Conservation (phyloP, 2,888 invertebrate genomes). For the Drosophila merina region DNA sequence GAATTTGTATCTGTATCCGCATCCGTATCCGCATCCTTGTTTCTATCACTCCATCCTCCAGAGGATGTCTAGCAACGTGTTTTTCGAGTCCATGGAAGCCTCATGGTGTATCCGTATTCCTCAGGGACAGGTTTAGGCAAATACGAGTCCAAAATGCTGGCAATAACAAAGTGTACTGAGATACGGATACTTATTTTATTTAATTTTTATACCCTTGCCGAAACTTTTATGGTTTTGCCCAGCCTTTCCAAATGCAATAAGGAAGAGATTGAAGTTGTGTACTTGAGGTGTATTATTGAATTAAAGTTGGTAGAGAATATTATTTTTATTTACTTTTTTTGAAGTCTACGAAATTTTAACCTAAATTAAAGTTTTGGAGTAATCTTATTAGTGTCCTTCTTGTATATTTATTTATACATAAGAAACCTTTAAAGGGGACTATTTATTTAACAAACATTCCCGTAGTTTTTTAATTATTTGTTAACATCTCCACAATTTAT, state of each 20-base stretch:
- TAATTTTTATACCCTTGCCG: constrained; percentile 33
- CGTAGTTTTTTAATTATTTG: no score
- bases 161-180: constrained; percentile 47
- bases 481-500: no score
- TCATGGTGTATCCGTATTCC: constrained; percentile 53
- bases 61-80: constrained; percentile 43
- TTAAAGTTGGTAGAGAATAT: neutral
- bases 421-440: no score
- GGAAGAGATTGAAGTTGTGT: neutral
- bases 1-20: constrained; percentile 3
- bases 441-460: no score
- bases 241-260: constrained; percentile 3
- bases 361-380: no score
- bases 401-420: no score
- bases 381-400: no score
- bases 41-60: neutral
- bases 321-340: neutral
- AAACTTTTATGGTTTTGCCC: constrained; percentile 10
- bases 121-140: constrained; percentile 75
- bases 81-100: constrained; percentile 20
- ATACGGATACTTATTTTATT: constrained; percentile 39
- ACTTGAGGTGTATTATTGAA: neutral
- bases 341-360: no score
- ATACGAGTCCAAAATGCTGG: constrained; percentile 52
- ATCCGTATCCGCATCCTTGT: constrained; percentile 3